Base-by-base conservation (phyloP, 2,888 invertebrate species). In the Leptinotarsa peninsularis region DNA sequence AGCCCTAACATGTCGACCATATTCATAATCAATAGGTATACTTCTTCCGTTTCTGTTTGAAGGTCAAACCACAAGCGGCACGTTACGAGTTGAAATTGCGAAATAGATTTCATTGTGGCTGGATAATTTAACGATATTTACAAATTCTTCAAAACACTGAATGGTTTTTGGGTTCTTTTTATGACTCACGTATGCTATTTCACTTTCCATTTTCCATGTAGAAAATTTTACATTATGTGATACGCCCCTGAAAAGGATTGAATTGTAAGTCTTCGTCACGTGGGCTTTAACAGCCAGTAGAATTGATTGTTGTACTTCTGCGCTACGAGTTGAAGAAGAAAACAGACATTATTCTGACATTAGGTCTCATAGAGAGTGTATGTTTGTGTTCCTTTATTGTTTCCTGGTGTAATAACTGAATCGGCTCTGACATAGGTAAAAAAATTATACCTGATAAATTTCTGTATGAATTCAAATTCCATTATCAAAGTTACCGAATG, bases 191-290 rank as follows among this genome's bases (percentile, higher is more conserved):
- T 54, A n/a, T 13, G 10, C 7, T 18, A 7, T 10, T 18, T 14
- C 2, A 18, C 54, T 7, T 54, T 54, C 10, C 4, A 54, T 54
- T 54, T 54, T 18, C 13, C 7, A 7, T 54, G 13, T 1, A 14
- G 18, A 54, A 54, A 18, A 54, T 13, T 14, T 13, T 18, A 13
- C n/a, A 18, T 13, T 18, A 4, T 18, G 18, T 54, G 54, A 54
- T 54, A 18, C 54, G 54, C 54, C 18, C 54, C 54, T 54, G 54
- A 13, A 54, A 18, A 13, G 10, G 18, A n/a, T 54, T 18, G 18
- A 54, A 54, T 13, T 54, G n/a, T 54, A 18, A 18, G 54, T 54
- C n/a, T 54, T 54, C 54, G 54, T 54, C 54, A 54, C 54, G 54
- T 54, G 54, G 54, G 54, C 13, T 54, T 54, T 18, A 54, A 13